Conservation (phyloP, 2,113 vertebrate species). For the Candoia aspera region DNA sequence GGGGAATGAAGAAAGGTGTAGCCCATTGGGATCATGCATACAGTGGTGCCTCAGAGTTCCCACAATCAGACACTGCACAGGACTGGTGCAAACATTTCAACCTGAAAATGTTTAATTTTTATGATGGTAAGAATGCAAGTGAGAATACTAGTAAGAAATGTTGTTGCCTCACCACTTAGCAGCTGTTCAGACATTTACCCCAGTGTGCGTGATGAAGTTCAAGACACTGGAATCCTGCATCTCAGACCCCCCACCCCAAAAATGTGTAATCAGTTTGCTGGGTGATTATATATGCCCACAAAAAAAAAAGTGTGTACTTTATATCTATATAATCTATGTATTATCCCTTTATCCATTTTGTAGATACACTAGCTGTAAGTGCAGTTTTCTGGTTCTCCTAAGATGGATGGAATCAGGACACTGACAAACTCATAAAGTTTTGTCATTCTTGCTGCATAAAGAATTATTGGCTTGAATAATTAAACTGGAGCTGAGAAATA, state of each 20-base stretch:
- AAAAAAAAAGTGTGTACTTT: background rate
- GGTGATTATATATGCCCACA: background rate
- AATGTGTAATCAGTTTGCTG: background rate
- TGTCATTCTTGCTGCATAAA: background rate
- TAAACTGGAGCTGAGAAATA: background rate
- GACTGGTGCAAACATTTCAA: too few species aligned
- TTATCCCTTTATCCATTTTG: background rate
- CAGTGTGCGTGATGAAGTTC: background rate
- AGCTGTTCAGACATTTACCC: background rate
- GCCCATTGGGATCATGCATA: background rate
- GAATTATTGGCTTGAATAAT: background rate
- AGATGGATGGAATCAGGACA: background rate
- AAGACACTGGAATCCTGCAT: too few species aligned
- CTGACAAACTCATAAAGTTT: background rate
- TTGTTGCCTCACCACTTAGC: background rate
- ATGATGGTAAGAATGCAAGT: background rate
- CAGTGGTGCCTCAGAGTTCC: background rate
- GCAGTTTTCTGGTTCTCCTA: background rate
- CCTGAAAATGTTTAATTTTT: background rate
- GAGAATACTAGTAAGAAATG: background rate
- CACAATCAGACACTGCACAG: too few species aligned
- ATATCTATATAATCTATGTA: background rate
- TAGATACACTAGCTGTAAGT: background rate
- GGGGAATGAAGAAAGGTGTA: background rate
- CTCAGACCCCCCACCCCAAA: too few species aligned